Evolutionary conservation across 2,113 vertebrate genomes (phyloP), one percentile per base, ranked within the genome.

Genomic region (Pygathrix nemaeus): DNA sequence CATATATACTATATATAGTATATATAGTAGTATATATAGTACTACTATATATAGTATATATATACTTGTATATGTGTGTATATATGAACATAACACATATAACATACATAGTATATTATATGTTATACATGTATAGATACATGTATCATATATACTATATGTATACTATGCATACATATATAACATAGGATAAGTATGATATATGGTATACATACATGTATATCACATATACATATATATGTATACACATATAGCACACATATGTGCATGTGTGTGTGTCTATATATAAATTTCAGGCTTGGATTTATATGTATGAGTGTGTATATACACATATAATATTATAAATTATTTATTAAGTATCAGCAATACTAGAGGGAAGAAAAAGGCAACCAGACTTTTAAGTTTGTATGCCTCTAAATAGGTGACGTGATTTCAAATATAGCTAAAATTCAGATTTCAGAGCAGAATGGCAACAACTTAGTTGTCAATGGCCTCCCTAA

Each of bases 401-500:
- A 55, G 27, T 73, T 73, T 55, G 17, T 57, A 84, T 50, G 55
- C 27, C 27, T 91, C 55, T 61, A 89, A 95, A 84, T 50, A 40
- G 14, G 48, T 73, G 59, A 66, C 35, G 6, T 12, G 25, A 30
- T 79, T 57, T 21, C 20, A 59, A 52, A 48, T 89, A 52, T 2
- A 97, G 35, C 9, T 50, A 78, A 85, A 88, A 79, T 18, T 93
- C 35, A 88, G 52, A 70, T 78, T 92, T 94, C 38, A 55, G 43
- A 93, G 78, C 21, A 87, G 16, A 40, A 68, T 55, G 38, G 52
- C 48, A 64, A 57, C 64, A 78, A 88, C 8, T 93, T 59, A 82
- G 23, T 10, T 88, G 18, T 84, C 64, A 59, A 5, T 81, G 38
- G 27, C 45, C 3, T 81, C 48, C 23, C 35, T 48, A 87, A 94